Evolutionary conservation across 2,888 invertebrate species (phyloP).

Genomic region (Nomada fabriciana): DNA sequence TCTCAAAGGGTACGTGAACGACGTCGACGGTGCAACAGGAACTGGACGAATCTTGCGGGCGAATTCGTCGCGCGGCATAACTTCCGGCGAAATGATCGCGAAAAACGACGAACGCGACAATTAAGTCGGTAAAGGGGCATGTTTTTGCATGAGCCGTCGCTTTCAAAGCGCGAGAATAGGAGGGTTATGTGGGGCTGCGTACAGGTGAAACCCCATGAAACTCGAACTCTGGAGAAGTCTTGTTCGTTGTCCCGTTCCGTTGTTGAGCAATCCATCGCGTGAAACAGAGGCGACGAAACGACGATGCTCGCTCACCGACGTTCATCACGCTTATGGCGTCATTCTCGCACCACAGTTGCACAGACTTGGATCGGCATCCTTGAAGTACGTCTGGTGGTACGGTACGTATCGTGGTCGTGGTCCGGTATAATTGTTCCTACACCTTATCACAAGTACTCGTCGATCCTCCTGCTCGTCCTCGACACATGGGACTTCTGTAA

Average conservation of each 20-base stretch:
- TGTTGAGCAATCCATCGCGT: slow-evolving; percentile 18
- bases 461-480: slow-evolving; percentile 77
- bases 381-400: slow-evolving; percentile 76
- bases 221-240: not conserved
- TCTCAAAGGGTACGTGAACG: not conserved
- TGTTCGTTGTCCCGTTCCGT: slow-evolving; percentile 1
- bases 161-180: not conserved
- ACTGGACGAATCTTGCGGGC: not conserved
- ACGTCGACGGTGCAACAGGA: not conserved
- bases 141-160: no score
- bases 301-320: slow-evolving; percentile 36
- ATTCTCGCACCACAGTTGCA: slow-evolving; percentile 71
- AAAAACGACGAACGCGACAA: not conserved
- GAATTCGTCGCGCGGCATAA: not conserved
- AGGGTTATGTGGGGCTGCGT: not conserved
- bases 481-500: slow-evolving; percentile 78
- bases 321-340: slow-evolving; percentile 40
- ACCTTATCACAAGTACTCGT: slow-evolving; percentile 82
- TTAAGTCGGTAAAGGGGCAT: not conserved
- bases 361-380: slow-evolving; percentile 78
- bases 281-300: slow-evolving; percentile 31
- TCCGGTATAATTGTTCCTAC: slow-evolving; percentile 80
- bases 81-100: not conserved
- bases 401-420: slow-evolving; percentile 69
- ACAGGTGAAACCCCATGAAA: not conserved